These are phyloP conservation scores for Epirrhoe tristata DNA, from an alignment of 2,888 invertebrate species.

Conservation along the genomic window DNA sequence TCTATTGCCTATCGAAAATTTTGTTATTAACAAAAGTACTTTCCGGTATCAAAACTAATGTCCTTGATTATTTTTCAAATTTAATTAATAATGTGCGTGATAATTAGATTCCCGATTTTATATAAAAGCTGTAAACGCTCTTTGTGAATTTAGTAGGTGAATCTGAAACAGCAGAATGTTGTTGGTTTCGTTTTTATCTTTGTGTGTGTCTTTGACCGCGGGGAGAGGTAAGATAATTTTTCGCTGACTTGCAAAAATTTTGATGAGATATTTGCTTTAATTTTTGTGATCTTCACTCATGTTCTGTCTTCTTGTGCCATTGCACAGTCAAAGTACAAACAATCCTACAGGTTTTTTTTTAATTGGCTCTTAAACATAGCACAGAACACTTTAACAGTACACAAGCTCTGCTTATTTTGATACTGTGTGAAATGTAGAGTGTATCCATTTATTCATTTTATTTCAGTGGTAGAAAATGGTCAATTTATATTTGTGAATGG, in stretches of 20 bases:
- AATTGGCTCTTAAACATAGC: too few species aligned
- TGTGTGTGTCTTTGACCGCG: constrained; percentile 27
- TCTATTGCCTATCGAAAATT: too few species aligned
- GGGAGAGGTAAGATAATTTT: constrained; percentile 27
- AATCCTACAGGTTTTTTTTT: too few species aligned
- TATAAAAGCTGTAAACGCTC: constrained; percentile 5
- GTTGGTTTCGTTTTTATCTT: constrained; percentile 29
- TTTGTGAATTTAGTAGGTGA: not conserved
- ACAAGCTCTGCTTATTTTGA: too few species aligned
- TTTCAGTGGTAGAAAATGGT: constrained; percentile 30
- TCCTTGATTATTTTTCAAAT: not conserved
- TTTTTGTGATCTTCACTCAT: too few species aligned
- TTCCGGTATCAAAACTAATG: not conserved
- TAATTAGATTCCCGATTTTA: not conserved
- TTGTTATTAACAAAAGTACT: not conserved
- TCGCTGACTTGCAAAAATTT: too few species aligned
- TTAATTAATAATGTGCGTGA: not conserved
- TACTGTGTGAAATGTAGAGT: too few species aligned
- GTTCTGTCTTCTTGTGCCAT: too few species aligned
- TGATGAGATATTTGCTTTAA: too few species aligned
- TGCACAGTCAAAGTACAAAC: too few species aligned
- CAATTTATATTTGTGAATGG: constrained; percentile 28
- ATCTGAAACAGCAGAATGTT: constrained; percentile 27
- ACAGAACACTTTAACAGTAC: too few species aligned
- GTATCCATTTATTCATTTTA: not conserved